Evolutionary conservation across 2,888 invertebrate species (phyloP).

Genomic region (Eutolmus rufibarbis): DNA sequence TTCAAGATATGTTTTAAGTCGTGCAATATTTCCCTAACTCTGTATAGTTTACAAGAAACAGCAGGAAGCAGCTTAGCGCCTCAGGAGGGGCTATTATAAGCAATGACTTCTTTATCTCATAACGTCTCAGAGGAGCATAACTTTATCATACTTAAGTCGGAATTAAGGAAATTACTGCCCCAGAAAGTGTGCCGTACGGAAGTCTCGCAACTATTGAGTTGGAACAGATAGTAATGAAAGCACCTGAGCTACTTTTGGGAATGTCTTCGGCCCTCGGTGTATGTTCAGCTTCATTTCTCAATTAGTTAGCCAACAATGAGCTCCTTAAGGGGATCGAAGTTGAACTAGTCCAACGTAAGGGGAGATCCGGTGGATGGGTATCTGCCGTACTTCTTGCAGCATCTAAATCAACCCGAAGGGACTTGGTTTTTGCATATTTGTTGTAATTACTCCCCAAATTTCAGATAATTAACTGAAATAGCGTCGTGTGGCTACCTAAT

Average conservation of each 20-base stretch:
- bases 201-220: background rate
- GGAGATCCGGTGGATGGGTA: background rate
- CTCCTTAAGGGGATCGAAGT: background rate
- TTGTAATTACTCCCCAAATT: background rate
- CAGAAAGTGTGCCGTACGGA: background rate
- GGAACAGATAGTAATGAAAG: background rate
- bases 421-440: background rate
- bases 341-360: background rate
- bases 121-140: background rate
- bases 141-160: conserved; percentile 4
- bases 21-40: background rate
- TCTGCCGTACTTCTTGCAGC: background rate
- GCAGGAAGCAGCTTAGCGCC: background rate
- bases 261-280: background rate
- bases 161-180: background rate
- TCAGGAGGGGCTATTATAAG: background rate
- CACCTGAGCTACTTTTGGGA: background rate
- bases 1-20: background rate
- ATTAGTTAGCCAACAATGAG: background rate
- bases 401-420: background rate
- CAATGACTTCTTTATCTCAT: background rate
- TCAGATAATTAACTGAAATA: background rate
- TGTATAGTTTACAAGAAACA: background rate
- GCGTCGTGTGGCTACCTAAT: background rate
- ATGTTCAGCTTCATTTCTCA: background rate